These are phyloP conservation scores for Lepilemur ruficaudatus DNA, from an alignment of 2,797 vertebrate species.

Conservation along the genomic window DNA sequence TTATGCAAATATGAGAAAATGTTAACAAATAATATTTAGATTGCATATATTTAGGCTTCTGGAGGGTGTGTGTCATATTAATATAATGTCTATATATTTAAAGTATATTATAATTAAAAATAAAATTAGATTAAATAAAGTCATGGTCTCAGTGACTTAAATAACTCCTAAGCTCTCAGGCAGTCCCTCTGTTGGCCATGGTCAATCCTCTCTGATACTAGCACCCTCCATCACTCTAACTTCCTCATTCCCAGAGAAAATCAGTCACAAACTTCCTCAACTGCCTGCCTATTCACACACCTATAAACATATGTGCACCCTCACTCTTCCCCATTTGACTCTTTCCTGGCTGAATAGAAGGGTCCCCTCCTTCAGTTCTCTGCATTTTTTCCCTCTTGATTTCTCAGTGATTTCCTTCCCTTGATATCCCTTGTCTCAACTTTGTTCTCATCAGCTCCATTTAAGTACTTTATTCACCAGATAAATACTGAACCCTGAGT, in stretches of 20 bases:
- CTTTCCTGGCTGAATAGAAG: neutral
- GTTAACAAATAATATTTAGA: neutral
- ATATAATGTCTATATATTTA: neutral
- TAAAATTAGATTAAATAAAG: neutral
- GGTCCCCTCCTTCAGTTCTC: neutral
- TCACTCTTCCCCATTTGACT: neutral
- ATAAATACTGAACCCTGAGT: neutral
- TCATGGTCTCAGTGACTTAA: neutral
- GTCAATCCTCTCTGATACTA: neutral
- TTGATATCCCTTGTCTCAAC: neutral
- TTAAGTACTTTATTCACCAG: neutral
- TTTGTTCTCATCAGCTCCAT: neutral
- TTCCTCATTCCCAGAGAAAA: neutral
- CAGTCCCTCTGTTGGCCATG: neutral
- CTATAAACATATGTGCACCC: neutral
- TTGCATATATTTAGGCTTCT: neutral
- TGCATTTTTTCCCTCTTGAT: neutral
- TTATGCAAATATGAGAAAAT: neutral
- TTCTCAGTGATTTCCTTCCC: neutral
- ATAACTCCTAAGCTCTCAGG: neutral
- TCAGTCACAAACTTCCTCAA: neutral
- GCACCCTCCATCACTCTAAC: neutral
- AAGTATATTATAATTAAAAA: neutral
- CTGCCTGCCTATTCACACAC: neutral
- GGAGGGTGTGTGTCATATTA: neutral